Percentiles rank a stretch among this genome's conserved stretches.
These are phyloP conservation scores for Myrmophylax atrothorax DNA, from an alignment of 2,113 vertebrate genomes.

Conservation along the genomic window DNA sequence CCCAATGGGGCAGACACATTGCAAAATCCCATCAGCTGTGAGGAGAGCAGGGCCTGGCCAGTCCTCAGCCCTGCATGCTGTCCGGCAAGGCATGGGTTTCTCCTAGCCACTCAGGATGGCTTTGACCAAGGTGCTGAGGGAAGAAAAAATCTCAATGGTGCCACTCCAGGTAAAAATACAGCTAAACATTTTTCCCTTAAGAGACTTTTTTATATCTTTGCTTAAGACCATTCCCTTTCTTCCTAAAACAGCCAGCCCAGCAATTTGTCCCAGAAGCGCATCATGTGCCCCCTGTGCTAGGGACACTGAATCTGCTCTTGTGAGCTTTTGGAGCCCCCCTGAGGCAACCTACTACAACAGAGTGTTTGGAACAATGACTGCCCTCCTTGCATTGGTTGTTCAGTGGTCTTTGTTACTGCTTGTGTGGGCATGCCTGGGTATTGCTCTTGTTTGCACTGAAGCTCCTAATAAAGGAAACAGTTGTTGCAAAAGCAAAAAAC, in stretches of 20 bases:
- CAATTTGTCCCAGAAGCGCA: accelerated
- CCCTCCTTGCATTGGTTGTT: background rate
- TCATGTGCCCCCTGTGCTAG: accelerated
- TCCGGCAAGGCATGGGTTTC: background rate
- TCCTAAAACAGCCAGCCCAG: accelerated
- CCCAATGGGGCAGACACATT: accelerated
- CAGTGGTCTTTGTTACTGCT: background rate
- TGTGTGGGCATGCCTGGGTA: accelerated
- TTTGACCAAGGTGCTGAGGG: background rate
- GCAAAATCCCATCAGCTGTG: background rate
- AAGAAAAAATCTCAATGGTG: background rate
- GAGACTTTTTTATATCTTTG: background rate
- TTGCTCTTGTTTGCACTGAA: background rate
- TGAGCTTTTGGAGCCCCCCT: background rate
- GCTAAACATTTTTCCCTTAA: background rate
- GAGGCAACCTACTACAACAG: background rate
- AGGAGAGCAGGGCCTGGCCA: background rate
- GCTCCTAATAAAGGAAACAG: background rate
- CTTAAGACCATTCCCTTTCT: background rate
- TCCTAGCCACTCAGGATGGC: background rate
- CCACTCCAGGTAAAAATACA: background rate
- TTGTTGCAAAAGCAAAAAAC: background rate
- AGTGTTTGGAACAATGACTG: accelerated
- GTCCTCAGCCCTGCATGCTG: accelerated
- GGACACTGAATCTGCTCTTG: too few species aligned